Percentiles rank a stretch among this genome's conserved stretches.
Evolutionary conservation across 2,888 invertebrate species (phyloP).

Genomic region (Parthenolecanium corni): DNA sequence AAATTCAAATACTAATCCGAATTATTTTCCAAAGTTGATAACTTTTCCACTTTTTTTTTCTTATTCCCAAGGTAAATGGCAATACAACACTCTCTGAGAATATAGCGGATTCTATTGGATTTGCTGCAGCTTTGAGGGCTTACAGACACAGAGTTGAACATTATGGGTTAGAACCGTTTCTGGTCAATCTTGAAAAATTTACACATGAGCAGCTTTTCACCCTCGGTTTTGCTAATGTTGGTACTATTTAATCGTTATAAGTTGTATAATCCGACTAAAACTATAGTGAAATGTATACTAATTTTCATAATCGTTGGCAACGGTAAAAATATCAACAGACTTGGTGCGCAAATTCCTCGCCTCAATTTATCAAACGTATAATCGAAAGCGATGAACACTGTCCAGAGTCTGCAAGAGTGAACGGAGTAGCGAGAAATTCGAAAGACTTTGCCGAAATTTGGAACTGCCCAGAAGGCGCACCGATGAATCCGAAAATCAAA

Average conservation of each 20-base stretch:
- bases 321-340: neutral
- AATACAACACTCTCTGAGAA: neutral
- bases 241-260: neutral
- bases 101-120: neutral
- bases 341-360: neutral
- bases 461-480: neutral
- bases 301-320: neutral
- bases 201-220: neutral
- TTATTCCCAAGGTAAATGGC: no score
- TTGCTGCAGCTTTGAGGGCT: neutral
- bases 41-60: no score
- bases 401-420: neutral
- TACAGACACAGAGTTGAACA: neutral
- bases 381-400: neutral
- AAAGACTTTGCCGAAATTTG: slow-evolving; percentile 16
- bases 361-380: neutral
- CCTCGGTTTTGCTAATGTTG: neutral
- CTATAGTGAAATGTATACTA: neutral
- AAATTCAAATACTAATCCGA: neutral
- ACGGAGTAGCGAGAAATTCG: slow-evolving; percentile 13
- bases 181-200: neutral
- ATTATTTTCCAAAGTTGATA: neutral
- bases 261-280: neutral
- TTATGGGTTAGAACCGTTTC: neutral
- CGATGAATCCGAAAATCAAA: slow-evolving; percentile 22